These are phyloP conservation scores for Alexandromys fortis DNA, from an alignment of 2,113 vertebrate genomes.

Conservation along the genomic window DNA sequence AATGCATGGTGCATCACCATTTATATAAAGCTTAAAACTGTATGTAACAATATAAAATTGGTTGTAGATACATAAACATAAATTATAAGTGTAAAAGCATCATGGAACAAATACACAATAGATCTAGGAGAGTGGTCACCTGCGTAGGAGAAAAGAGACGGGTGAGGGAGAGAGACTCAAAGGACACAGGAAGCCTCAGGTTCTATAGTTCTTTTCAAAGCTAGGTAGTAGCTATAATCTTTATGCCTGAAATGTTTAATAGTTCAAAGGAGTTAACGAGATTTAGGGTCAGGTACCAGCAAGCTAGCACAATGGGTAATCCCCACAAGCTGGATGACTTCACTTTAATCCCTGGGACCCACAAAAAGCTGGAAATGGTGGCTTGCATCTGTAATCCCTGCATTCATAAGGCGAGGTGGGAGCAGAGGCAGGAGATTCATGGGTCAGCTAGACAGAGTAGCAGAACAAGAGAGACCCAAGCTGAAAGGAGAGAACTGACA, in stretches of 20 bases:
- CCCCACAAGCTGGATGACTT: background rate
- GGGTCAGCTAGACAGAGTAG: background rate
- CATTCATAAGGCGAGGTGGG: background rate
- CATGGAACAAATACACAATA: background rate
- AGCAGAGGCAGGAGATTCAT: background rate
- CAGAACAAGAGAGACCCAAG: background rate
- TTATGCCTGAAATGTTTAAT: slow-evolving; percentile 11
- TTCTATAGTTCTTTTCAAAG: slow-evolving; percentile 39
- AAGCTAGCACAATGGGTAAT: background rate
- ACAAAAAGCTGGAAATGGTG: background rate
- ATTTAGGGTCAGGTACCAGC: background rate
- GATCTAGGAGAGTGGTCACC: background rate
- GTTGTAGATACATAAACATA: background rate
- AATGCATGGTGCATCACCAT: background rate
- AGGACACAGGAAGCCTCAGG: background rate
- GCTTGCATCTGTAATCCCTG: background rate
- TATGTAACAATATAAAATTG: slow-evolving; percentile 14
- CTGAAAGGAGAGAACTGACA: background rate
- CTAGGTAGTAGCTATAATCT: background rate
- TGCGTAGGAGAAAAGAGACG: background rate
- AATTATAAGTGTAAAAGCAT: background rate
- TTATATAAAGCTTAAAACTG: slow-evolving; percentile 13
- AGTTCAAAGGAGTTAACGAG: background rate
- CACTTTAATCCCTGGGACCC: background rate
- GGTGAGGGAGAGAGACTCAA: background rate